phyloP scores from a whole-genome alignment of 1,140 invertebrate species.

The Tigriopus japonicus region DNA sequence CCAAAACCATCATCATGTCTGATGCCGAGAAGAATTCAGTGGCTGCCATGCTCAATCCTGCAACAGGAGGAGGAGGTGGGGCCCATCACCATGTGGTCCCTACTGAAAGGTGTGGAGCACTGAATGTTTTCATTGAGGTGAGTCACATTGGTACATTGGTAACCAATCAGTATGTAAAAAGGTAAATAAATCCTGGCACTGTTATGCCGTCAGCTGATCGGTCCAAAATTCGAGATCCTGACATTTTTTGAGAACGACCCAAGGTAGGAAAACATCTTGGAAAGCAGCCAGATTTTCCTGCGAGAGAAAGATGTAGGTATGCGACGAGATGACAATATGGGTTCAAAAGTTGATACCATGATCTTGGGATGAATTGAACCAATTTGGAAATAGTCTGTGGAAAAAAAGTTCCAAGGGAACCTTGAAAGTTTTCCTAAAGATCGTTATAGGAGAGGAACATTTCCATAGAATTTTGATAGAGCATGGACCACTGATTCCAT shows the following conservation, averaged over 20 bases:
- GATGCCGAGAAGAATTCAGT: not conserved
- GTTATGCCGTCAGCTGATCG: not conserved
- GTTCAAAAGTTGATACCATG: no score
- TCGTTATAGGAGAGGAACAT: no score
- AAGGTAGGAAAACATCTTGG: not conserved
- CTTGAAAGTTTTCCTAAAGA: no score
- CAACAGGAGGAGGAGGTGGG: not conserved
- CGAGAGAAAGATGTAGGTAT: no score
- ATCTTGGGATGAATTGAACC: no score
- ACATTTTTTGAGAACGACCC: not conserved
- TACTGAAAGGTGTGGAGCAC: not conserved
- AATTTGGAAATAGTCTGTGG: no score
- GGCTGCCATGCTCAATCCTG: not conserved
- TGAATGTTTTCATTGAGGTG: not conserved
- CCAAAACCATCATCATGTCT: not conserved
- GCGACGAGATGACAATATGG: not conserved
- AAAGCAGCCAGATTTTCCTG: not conserved
- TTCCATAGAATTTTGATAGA: no score
- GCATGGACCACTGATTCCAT: no score
- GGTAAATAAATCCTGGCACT: no score
- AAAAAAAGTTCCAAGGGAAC: no score
- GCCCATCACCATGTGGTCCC: slow-evolving; percentile 1
- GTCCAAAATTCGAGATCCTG: not conserved
- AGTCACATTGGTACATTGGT: not conserved
- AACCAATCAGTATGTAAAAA: no score